Evolutionary conservation across 2,888 invertebrate genomes (phyloP).

Genomic region (Macrophya annulata): DNA sequence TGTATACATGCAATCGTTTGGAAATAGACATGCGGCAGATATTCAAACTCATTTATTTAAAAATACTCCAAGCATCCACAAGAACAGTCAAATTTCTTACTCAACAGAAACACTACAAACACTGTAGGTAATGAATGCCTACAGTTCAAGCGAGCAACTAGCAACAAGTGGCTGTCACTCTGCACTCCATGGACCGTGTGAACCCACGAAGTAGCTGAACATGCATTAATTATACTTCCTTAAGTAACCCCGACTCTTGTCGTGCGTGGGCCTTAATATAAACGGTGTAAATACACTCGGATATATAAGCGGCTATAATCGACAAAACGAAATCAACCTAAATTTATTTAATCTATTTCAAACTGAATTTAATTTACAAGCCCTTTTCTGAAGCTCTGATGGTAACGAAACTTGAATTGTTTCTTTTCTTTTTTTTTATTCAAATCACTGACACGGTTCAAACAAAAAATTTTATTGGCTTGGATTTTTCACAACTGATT

Average conservation of each 20-base stretch:
- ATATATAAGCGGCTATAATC: not conserved
- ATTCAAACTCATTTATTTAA: not conserved
- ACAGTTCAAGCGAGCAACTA: constrained; percentile 22
- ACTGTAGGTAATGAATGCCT: not conserved
- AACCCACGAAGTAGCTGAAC: not conserved
- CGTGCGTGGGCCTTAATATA: not conserved
- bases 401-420: not conserved
- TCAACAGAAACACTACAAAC: not conserved
- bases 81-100: not conserved
- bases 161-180: constrained; percentile 44
- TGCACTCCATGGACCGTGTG: constrained; percentile 22
- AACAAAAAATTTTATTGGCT: no score
- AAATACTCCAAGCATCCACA: not conserved
- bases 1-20: not conserved
- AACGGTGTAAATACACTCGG: not conserved
- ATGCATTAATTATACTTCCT: constrained; percentile 31
- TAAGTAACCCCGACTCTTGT: constrained; percentile 21
- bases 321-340: not conserved
- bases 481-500: no score
- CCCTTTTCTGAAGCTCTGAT: not conserved
- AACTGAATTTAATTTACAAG: not conserved
- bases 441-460: not conserved
- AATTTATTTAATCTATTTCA: not conserved
- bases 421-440: no score
- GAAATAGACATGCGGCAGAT: not conserved